Evolutionary conservation across 2,797 vertebrate species (phyloP).

Genomic region (Poecilia velifera): DNA sequence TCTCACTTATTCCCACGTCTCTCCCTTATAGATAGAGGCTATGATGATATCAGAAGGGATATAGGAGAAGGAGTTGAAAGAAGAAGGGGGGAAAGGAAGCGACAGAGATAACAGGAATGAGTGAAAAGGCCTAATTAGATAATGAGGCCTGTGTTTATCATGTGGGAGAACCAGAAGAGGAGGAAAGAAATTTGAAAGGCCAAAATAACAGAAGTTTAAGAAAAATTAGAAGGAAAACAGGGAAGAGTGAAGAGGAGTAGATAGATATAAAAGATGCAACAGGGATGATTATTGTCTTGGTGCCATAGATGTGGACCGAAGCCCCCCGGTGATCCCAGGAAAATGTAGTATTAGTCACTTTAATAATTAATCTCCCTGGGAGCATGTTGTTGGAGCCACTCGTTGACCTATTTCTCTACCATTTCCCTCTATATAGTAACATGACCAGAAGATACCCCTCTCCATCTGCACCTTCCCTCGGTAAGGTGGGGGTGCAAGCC

Average conservation of each 20-base stretch:
- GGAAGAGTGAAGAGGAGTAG: slow-evolving; percentile 29
- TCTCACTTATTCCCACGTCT: slow-evolving; percentile 43
- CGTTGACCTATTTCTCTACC: slow-evolving; percentile 81
- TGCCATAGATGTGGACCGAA: slow-evolving; percentile 75
- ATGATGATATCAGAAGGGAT: slow-evolving; percentile 44
- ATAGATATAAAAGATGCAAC: slow-evolving; percentile 62
- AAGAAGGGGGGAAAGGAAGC: slow-evolving; percentile 33
- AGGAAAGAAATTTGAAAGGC: slow-evolving; percentile 43
- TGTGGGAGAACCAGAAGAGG: slow-evolving; percentile 40
- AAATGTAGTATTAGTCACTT: slow-evolving; percentile 85
- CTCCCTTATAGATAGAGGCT: slow-evolving; percentile 48
- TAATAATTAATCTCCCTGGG: slow-evolving; percentile 84
- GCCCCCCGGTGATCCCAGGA: slow-evolving; percentile 74
- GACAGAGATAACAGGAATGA: slow-evolving; percentile 34
- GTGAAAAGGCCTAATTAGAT: slow-evolving; percentile 62
- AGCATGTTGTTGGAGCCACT: slow-evolving; percentile 75
- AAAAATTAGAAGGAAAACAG: slow-evolving; percentile 41
- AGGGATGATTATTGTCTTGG: slow-evolving; percentile 70
- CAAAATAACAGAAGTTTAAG: slow-evolving; percentile 52
- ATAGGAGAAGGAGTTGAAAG: slow-evolving; percentile 52
- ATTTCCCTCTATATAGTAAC: slow-evolving; percentile 68
- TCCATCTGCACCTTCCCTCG: slow-evolving; percentile 53
- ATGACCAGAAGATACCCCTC: slow-evolving; percentile 60
- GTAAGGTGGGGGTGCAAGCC: slow-evolving; percentile 52
- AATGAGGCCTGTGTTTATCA: slow-evolving; percentile 56